phyloP scores from a whole-genome alignment of 2,113 vertebrate genomes.

The Alaudala cheleensis region DNA sequence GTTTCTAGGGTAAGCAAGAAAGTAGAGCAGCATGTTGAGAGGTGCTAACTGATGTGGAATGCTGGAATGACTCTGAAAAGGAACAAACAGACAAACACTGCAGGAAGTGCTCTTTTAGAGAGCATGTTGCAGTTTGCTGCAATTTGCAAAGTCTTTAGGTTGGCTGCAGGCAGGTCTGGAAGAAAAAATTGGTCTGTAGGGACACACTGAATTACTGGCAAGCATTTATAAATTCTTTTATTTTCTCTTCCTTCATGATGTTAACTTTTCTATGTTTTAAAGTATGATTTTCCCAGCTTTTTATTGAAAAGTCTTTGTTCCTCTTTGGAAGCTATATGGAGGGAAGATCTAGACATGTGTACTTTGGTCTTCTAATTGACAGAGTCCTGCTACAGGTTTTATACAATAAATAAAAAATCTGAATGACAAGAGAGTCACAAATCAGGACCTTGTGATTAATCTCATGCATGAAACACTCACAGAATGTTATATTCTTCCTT shows the following conservation, averaged over 20 bases:
- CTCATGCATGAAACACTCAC: background rate
- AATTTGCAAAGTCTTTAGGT: background rate
- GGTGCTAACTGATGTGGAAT: background rate
- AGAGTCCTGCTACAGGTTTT: background rate
- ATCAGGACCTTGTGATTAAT: background rate
- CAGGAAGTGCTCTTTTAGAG: background rate
- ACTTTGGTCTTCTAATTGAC: background rate
- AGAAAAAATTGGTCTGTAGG: background rate
- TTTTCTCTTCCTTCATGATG: background rate
- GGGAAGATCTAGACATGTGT: background rate
- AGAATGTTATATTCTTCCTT: background rate
- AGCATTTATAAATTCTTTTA: background rate
- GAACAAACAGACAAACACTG: background rate
- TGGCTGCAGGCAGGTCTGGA: background rate
- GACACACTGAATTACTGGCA: background rate
- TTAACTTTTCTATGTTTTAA: background rate
- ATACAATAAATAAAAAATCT: background rate
- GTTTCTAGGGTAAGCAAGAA: background rate
- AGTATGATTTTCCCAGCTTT: background rate
- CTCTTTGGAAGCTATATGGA: background rate
- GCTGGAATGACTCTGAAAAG: background rate
- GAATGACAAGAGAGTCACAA: background rate
- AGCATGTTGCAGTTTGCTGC: background rate
- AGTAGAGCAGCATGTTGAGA: background rate
- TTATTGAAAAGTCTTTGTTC: background rate